A percentile compares a stretch with the other conserved stretches of the same genome.
Conservation (phyloP, 2,797 vertebrate genomes). For the Cichlasoma orientale region DNA sequence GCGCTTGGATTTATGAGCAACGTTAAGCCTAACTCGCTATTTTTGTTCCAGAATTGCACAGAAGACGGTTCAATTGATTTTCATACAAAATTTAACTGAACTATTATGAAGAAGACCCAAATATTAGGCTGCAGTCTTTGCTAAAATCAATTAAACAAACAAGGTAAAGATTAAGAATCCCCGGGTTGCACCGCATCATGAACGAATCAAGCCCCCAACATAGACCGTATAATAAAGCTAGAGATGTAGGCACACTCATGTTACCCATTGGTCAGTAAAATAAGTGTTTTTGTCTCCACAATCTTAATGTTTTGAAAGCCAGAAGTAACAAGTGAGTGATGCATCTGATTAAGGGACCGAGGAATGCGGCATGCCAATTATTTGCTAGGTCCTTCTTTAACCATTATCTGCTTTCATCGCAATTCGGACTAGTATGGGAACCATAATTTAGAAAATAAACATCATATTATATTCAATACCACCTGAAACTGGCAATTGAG, state of each 20-base stretch:
- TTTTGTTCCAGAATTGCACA: conserved; percentile 4
- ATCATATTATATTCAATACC: not conserved
- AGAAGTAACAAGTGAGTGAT: no score
- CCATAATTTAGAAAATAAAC: not conserved
- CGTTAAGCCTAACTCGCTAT: conserved; percentile 20
- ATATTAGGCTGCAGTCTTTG: not conserved
- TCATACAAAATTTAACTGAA: not conserved
- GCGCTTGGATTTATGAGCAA: conserved; percentile 33
- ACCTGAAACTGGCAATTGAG: no score
- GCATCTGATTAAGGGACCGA: no score
- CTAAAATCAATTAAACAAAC: not conserved
- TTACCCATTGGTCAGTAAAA: not conserved
- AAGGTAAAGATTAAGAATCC: not conserved
- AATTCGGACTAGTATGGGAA: not conserved
- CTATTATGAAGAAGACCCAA: not conserved
- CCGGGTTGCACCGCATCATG: not conserved
- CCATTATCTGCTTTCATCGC: not conserved
- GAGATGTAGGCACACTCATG: not conserved
- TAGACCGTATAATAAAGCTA: not conserved
- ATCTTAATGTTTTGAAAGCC: not conserved
- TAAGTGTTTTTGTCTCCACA: not conserved
- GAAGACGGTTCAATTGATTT: not conserved
- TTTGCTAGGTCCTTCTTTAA: no score
- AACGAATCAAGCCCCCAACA: not conserved
- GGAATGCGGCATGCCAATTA: no score